Conservation (phyloP, 2,113 vertebrate genomes). For the Sphaerodactylus townsendi region DNA sequence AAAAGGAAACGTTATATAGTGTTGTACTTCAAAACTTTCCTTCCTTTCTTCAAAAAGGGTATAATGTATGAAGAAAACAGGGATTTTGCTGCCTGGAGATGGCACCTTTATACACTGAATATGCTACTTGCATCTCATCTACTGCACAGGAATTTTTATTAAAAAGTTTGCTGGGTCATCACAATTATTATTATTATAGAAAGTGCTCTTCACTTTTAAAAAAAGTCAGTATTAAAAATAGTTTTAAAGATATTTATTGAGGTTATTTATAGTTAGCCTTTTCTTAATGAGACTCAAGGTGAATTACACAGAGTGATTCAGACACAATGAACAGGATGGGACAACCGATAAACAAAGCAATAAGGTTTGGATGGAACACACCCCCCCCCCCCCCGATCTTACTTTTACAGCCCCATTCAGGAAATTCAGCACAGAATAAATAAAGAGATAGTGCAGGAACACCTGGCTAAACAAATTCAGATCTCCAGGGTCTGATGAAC, state of each 20-base stretch:
- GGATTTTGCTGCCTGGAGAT: not conserved
- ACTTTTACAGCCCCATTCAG: no score
- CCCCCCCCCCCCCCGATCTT: no score
- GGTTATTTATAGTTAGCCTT: no score
- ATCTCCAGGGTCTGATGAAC: no score
- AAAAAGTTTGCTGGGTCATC: not conserved
- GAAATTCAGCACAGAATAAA: no score
- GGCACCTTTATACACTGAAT: not conserved
- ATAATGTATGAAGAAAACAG: constrained; percentile 31
- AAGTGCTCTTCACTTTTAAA: not conserved
- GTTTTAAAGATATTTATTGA: not conserved
- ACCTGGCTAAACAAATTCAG: no score
- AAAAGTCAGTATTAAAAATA: not conserved
- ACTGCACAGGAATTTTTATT: not conserved
- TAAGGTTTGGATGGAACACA: no score
- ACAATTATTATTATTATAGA: not conserved
- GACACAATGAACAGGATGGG: no score
- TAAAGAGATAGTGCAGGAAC: no score
- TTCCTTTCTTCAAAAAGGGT: not conserved
- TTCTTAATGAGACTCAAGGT: no score
- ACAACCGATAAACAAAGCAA: no score
- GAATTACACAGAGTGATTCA: no score
- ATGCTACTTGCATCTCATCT: not conserved
- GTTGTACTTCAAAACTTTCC: constrained; percentile 12
- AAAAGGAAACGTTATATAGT: constrained; percentile 23